phyloP scores from a whole-genome alignment of 2,888 invertebrate species.

The Nymphalis urticae region DNA sequence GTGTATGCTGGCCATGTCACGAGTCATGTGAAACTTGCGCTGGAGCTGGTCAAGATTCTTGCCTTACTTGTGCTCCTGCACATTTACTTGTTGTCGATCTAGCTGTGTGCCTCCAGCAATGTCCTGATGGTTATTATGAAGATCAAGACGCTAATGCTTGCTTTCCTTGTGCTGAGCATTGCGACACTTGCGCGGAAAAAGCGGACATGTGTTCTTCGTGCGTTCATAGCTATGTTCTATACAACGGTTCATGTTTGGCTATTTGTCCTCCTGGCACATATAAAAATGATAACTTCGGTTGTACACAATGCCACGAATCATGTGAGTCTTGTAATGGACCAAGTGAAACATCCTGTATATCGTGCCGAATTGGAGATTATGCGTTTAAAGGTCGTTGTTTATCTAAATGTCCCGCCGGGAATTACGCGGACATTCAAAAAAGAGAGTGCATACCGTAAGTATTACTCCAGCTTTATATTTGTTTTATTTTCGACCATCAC shows the following conservation, averaged over 20 bases:
- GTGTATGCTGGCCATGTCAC: conserved; percentile 92
- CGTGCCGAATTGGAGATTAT: conserved; percentile 87
- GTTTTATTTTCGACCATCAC: conserved; percentile 34
- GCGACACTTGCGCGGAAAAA: conserved; percentile 91
- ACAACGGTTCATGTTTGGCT: conserved; percentile 91
- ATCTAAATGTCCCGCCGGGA: conserved; percentile 86
- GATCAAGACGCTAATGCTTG: conserved; percentile 89
- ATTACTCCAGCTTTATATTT: conserved; percentile 30
- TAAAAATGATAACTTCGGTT: conserved; percentile 93
- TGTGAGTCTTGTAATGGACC: conserved; percentile 92
- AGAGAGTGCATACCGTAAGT: conserved; percentile 87
- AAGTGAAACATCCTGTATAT: conserved; percentile 88
- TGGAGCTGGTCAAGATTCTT: conserved; percentile 92
- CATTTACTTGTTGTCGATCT: conserved; percentile 91
- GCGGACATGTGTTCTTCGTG: conserved; percentile 93
- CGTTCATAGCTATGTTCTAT: conserved; percentile 92
- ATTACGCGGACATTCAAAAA: conserved; percentile 88
- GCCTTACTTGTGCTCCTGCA: conserved; percentile 91
- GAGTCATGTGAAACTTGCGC: conserved; percentile 94
- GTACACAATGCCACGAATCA: conserved; percentile 88
- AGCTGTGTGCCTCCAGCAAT: conserved; percentile 92
- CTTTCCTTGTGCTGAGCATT: conserved; percentile 92
- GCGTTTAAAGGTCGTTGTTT: conserved; percentile 87
- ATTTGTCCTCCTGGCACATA: conserved; percentile 91
- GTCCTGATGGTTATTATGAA: conserved; percentile 94